Conservation (phyloP, 2,888 invertebrate genomes). For the Rutpela maculata region DNA sequence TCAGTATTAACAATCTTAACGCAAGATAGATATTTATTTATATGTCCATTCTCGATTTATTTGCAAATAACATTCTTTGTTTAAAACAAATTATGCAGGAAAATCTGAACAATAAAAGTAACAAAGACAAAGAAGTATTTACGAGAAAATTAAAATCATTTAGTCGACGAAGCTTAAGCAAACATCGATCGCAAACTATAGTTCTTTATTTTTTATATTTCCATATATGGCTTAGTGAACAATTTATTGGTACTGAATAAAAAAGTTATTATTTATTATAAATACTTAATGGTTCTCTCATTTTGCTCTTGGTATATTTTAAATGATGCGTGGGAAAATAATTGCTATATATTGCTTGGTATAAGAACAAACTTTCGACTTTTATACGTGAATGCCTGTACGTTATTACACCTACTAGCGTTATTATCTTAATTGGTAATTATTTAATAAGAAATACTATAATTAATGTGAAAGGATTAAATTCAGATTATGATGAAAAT, state of each 20-base stretch:
- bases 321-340: slow-evolving; percentile 38
- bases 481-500: neutral
- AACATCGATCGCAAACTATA: neutral
- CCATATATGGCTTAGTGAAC: neutral
- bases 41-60: no score
- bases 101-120: no score
- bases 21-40: no score
- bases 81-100: no score
- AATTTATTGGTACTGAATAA: slow-evolving; percentile 3
- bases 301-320: slow-evolving; percentile 19
- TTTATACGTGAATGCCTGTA: slow-evolving; percentile 2
- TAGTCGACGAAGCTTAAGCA: neutral
- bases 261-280: neutral
- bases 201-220: neutral
- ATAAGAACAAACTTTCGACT: slow-evolving; percentile 33
- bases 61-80: no score
- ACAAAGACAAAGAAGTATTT: no score
- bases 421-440: slow-evolving; percentile 27
- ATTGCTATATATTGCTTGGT: slow-evolving; percentile 24
- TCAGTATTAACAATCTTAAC: no score
- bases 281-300: neutral
- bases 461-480: neutral
- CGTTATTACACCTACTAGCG: slow-evolving; percentile 29
- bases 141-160: no score
- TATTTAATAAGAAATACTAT: neutral